A percentile compares a stretch with the other conserved stretches of the same genome.
phyloP scores from a whole-genome alignment of 92 coral and sea anemone species.

The Porites evermanni region DNA sequence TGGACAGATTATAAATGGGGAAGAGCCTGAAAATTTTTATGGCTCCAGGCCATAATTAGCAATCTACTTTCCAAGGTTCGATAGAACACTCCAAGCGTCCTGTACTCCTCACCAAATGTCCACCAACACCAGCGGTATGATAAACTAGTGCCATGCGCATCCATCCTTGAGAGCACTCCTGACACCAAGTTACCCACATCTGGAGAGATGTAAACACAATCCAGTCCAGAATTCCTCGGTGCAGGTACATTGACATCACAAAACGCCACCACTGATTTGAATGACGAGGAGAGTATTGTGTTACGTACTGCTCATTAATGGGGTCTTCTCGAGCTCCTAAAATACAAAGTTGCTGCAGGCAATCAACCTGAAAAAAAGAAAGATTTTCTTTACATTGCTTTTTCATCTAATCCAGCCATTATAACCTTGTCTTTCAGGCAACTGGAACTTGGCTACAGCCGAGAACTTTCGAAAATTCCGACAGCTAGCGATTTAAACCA shows the following conservation, averaged over 20 bases:
- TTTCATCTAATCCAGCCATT: too few species aligned
- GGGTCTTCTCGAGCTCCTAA: neutral
- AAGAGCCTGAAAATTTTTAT: too few species aligned
- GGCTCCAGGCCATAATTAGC: too few species aligned
- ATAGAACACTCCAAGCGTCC: too few species aligned
- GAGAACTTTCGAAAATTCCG: too few species aligned
- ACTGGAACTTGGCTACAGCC: too few species aligned
- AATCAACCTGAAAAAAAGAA: conserved; percentile 40
- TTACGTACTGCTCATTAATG: conserved; percentile 2
- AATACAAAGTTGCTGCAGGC: conserved; percentile 42
- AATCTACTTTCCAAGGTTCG: too few species aligned
- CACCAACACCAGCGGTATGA: conserved; percentile 68
- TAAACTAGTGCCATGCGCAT: conserved; percentile 68
- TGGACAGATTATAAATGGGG: too few species aligned
- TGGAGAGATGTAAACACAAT: conserved; percentile 24
- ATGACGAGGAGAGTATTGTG: conserved; percentile 42
- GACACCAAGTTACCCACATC: conserved; percentile 45
- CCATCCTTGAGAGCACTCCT: conserved; percentile 69
- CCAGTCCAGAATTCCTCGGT: conserved; percentile 68
- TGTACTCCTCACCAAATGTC: conserved; percentile 60
- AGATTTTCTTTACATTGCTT: neutral
- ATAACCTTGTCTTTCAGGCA: too few species aligned
- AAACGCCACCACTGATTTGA: conserved; percentile 74
- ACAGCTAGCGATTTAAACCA: too few species aligned
- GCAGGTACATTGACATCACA: conserved; percentile 49